Conservation (phyloP, 2,113 vertebrate genomes). For the Pycnonotus jocosus region DNA sequence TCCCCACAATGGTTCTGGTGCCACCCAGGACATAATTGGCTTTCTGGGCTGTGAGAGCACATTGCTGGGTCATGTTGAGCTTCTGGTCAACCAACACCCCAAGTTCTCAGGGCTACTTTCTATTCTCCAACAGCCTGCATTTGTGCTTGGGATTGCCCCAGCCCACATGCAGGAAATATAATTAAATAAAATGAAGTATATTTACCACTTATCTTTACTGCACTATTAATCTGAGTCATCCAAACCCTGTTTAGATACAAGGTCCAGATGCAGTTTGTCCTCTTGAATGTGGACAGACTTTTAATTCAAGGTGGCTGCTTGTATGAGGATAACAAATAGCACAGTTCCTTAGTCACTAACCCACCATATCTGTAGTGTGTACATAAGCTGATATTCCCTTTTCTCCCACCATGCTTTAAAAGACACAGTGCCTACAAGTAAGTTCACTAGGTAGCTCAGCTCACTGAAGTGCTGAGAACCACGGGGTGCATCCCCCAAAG, state of each 20-base stretch:
- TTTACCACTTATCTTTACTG: not conserved
- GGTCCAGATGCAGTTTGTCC: not conserved
- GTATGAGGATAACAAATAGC: not conserved
- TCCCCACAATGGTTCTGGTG: not conserved
- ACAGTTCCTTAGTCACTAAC: not conserved
- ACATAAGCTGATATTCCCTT: not conserved
- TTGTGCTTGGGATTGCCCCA: rapidly evolving
- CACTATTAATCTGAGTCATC: not conserved
- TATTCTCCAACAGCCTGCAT: not conserved
- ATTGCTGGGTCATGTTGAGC: not conserved
- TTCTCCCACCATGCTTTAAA: not conserved
- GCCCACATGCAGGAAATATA: not conserved
- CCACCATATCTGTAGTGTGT: not conserved
- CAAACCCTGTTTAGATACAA: not conserved
- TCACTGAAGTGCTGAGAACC: not conserved
- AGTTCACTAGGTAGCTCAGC: not conserved
- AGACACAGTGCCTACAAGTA: not conserved
- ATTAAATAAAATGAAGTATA: not conserved
- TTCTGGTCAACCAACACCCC: not conserved
- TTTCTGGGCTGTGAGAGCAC: not conserved
- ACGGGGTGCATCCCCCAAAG: not conserved
- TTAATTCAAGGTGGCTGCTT: not conserved
- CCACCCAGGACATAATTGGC: not conserved
- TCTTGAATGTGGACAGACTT: not conserved
- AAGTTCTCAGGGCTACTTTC: not conserved